A percentile compares a stretch with the other conserved stretches of the same genome.
These are phyloP conservation scores for Drosophila arizonae DNA, from an alignment of 1,140 invertebrate species.

Conservation along the genomic window DNA sequence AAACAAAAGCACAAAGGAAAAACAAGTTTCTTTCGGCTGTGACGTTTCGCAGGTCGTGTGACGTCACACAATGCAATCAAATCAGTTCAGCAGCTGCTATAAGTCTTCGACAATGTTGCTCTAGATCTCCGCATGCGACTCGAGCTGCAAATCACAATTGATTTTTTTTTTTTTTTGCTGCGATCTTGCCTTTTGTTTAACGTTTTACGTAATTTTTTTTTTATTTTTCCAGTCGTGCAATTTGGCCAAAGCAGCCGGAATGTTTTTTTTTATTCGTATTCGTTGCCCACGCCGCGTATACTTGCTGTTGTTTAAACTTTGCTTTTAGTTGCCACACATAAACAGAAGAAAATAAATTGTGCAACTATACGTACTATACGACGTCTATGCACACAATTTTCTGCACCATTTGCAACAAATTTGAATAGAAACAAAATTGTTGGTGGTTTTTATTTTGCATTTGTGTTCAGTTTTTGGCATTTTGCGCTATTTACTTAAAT, in stretches of 20 bases:
- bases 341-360: slow-evolving; percentile 54
- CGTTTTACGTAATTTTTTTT: slow-evolving; percentile 33
- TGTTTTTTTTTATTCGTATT: slow-evolving; percentile 57
- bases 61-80: slow-evolving; percentile 33
- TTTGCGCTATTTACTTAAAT: slow-evolving; percentile 63
- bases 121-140: neutral
- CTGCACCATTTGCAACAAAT: slow-evolving; percentile 43
- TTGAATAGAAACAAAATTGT: slow-evolving; percentile 14
- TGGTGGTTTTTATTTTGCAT: slow-evolving; percentile 14
- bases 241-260: slow-evolving; percentile 16
- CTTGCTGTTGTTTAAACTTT: slow-evolving; percentile 54
- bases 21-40: slow-evolving; percentile 2
- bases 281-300: slow-evolving; percentile 57
- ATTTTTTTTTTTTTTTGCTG: slow-evolving; percentile 28
- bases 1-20: slow-evolving; percentile 7
- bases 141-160: slow-evolving; percentile 20
- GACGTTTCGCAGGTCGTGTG: neutral
- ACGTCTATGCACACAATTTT: slow-evolving; percentile 32
- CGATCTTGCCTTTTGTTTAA: slow-evolving; percentile 20
- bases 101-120: neutral
- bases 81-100: neutral
- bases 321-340: slow-evolving; percentile 60
- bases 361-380: slow-evolving; percentile 21
- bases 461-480: slow-evolving; percentile 23
- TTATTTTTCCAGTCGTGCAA: slow-evolving; percentile 16